phyloP scores from a whole-genome alignment of 2,797 vertebrate genomes.

The Delichon dasypus region DNA sequence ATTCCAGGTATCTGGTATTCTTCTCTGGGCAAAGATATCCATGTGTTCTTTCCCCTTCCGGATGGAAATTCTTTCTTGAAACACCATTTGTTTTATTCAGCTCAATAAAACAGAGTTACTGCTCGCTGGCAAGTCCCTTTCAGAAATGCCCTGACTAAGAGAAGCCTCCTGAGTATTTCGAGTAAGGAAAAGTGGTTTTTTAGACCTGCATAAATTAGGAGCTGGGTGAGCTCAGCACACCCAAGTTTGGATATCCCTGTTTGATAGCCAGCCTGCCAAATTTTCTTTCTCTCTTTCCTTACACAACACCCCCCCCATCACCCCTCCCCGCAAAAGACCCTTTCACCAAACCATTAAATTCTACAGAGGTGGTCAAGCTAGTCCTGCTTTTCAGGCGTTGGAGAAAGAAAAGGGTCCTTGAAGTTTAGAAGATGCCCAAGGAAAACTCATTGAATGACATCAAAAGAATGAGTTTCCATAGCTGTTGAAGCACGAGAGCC shows the following conservation, averaged over 20 bases:
- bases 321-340: constrained; percentile 1
- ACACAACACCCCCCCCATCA: constrained; percentile 24
- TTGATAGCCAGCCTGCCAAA: constrained; percentile 67
- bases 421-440: constrained; percentile 86
- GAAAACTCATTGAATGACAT: constrained; percentile 85
- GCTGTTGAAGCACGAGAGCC: constrained; percentile 83
- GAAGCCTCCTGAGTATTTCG: not conserved
- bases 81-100: rapidly evolving
- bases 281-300: constrained; percentile 64
- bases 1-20: not conserved
- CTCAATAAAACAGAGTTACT: not conserved
- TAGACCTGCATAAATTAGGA: constrained; percentile 23
- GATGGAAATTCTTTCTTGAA: not conserved
- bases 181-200: not conserved
- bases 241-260: constrained; percentile 21
- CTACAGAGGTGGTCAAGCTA: constrained; percentile 84
- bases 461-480: constrained; percentile 85
- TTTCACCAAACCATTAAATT: constrained; percentile 84
- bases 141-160: not conserved
- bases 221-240: constrained; percentile 20
- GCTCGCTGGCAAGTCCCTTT: not conserved
- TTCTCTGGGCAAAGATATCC: not conserved
- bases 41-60: not conserved
- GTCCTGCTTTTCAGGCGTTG: constrained; percentile 77
- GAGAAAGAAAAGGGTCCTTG: constrained; percentile 83